Evolutionary conservation across 37 sponge, comb jelly and placozoan species (phyloP).

Genomic region (Diacarnus erythraeanus): DNA sequence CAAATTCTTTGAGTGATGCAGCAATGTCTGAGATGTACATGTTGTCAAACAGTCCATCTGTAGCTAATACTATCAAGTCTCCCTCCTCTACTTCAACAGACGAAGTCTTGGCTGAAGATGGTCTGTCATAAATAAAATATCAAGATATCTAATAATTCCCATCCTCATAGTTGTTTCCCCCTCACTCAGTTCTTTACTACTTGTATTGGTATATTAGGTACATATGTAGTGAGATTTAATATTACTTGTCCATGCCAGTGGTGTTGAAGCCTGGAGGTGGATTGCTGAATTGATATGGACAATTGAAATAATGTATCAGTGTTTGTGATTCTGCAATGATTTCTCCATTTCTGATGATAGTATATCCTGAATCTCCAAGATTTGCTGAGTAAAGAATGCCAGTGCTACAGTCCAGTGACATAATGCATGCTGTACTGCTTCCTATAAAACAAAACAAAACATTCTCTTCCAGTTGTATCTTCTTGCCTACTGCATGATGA

Average conservation of each 20-base stretch:
- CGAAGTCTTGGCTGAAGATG: not conserved
- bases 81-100: constrained; percentile 21
- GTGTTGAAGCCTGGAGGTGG: constrained; percentile 25
- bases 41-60: constrained; percentile 76
- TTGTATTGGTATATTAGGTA: not conserved
- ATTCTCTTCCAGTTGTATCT: not conserved
- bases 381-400: constrained; percentile 49
- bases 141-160: too few species aligned
- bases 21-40: constrained; percentile 45
- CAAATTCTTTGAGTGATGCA: constrained; percentile 5
- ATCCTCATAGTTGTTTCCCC: too few species aligned
- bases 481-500: too few species aligned
- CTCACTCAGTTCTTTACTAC: not conserved
- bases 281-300: constrained; percentile 69
- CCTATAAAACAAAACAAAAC: constrained; percentile 28
- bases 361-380: constrained; percentile 73
- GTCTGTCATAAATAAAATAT: constrained; percentile 7
- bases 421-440: constrained; percentile 72
- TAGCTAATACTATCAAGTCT: constrained; percentile 65
- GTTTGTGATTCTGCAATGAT: constrained; percentile 31
- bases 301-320: constrained; percentile 62
- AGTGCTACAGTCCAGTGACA: constrained; percentile 42
- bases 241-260: not conserved
- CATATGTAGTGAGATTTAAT: not conserved
- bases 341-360: constrained; percentile 35